Percentiles rank a stretch among this genome's conserved stretches.
Conservation (phyloP, 2,888 invertebrate species). For the Macrosoma leucophasiata region DNA sequence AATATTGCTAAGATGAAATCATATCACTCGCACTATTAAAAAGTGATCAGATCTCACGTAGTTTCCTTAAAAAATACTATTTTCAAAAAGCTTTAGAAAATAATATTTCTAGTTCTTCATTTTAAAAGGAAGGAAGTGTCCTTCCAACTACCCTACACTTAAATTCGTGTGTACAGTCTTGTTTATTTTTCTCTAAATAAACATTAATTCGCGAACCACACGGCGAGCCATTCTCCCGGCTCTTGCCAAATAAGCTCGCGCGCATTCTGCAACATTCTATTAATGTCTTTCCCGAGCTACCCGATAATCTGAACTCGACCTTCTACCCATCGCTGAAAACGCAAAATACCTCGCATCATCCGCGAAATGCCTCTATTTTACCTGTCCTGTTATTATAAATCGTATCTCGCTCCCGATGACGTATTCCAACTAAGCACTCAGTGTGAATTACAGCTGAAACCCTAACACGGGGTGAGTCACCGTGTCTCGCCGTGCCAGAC, state of each 20-base stretch:
- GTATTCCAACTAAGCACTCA: conserved; percentile 33
- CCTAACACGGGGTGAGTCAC: conserved; percentile 25
- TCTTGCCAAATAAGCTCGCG: conserved; percentile 62
- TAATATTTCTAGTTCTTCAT: too few species aligned
- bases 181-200: too few species aligned
- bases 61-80: too few species aligned
- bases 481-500: conserved; percentile 8
- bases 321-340: conserved; percentile 23
- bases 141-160: too few species aligned
- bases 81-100: too few species aligned
- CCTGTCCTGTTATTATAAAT: conserved; percentile 49
- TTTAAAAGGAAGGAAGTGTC: too few species aligned
- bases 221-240: conserved; percentile 24
- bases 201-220: too few species aligned
- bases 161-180: too few species aligned
- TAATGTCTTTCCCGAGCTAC: conserved; percentile 38
- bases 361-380: conserved; percentile 35
- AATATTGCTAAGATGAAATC: too few species aligned
- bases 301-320: too few species aligned
- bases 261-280: conserved; percentile 61
- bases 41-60: too few species aligned
- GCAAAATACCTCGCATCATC: conserved; percentile 18
- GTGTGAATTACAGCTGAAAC: conserved; percentile 6
- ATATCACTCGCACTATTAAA: too few species aligned
- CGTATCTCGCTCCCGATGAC: conserved; percentile 32